Conservation (phyloP, 2,888 invertebrate genomes). For the Euzophera pinguis region DNA sequence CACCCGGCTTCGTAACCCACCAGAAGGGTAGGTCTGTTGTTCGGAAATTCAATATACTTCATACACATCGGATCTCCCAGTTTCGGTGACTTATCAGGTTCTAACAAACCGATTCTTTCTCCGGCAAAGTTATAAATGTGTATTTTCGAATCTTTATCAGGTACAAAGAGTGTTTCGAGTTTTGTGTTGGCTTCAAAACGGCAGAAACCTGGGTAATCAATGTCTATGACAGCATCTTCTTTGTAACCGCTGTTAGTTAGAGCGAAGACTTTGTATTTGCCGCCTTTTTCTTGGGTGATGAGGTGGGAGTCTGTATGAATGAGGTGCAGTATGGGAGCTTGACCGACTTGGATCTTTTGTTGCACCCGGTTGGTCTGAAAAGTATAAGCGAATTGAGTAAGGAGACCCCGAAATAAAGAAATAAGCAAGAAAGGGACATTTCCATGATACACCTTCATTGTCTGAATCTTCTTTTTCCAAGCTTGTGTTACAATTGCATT, state of each 20-base stretch:
- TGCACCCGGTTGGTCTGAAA: constrained; percentile 86
- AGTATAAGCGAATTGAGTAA: neutral
- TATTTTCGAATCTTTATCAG: constrained; percentile 80
- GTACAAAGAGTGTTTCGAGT: constrained; percentile 82
- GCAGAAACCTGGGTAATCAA: constrained; percentile 85
- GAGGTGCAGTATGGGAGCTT: constrained; percentile 82
- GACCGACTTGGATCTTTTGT: constrained; percentile 83
- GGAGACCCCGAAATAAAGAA: neutral
- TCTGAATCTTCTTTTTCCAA: too few species aligned
- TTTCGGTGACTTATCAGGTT: constrained; percentile 56
- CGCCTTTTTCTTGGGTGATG: constrained; percentile 88
- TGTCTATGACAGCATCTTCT: constrained; percentile 76
- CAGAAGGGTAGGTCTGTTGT: constrained; percentile 77
- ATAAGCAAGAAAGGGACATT: neutral
- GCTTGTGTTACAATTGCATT: too few species aligned
- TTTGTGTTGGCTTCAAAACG: constrained; percentile 81
- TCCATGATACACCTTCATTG: too few species aligned
- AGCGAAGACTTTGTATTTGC: constrained; percentile 83
- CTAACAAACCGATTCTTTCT: constrained; percentile 57
- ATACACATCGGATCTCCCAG: constrained; percentile 84
- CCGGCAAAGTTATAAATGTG: constrained; percentile 73
- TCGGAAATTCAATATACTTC: constrained; percentile 69
- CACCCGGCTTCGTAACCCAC: constrained; percentile 88
- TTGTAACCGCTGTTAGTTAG: constrained; percentile 81
- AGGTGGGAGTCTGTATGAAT: constrained; percentile 81